A percentile compares a stretch with the other conserved stretches of the same genome.
phyloP scores from a whole-genome alignment of 2,797 vertebrate genomes.

The Poecilia velifera region DNA sequence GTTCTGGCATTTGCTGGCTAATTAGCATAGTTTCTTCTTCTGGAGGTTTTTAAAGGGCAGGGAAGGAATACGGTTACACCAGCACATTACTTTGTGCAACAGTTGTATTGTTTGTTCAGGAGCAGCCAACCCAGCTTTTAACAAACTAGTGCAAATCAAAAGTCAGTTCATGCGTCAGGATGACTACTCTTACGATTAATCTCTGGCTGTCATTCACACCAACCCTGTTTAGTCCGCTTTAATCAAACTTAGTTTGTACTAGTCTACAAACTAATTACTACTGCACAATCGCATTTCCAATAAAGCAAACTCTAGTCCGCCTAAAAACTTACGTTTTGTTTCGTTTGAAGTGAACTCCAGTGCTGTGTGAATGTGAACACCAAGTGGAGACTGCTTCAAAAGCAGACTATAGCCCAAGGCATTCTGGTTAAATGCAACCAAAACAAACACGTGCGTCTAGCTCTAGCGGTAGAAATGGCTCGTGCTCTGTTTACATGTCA shows the following conservation, averaged over 20 bases:
- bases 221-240: too few species aligned
- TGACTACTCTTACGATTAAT: too few species aligned
- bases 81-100: background rate
- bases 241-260: too few species aligned
- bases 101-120: conserved; percentile 5
- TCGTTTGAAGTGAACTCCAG: too few species aligned
- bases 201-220: too few species aligned
- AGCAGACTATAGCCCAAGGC: background rate
- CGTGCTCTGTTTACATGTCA: background rate
- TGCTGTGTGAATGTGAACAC: background rate
- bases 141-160: background rate
- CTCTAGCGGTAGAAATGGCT: too few species aligned
- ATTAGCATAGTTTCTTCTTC: conserved; percentile 36
- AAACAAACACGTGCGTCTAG: too few species aligned
- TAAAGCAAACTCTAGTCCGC: background rate
- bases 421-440: background rate
- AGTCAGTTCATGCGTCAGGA: background rate
- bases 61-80: conserved; percentile 7
- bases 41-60: conserved; percentile 3
- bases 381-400: background rate
- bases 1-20: conserved; percentile 37
- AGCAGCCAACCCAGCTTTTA: background rate
- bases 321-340: background rate
- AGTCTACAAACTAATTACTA: too few species aligned
- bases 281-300: too few species aligned